These are phyloP conservation scores for Actenoides lindsayi DNA, from an alignment of 2,113 vertebrate genomes.

Conservation along the genomic window DNA sequence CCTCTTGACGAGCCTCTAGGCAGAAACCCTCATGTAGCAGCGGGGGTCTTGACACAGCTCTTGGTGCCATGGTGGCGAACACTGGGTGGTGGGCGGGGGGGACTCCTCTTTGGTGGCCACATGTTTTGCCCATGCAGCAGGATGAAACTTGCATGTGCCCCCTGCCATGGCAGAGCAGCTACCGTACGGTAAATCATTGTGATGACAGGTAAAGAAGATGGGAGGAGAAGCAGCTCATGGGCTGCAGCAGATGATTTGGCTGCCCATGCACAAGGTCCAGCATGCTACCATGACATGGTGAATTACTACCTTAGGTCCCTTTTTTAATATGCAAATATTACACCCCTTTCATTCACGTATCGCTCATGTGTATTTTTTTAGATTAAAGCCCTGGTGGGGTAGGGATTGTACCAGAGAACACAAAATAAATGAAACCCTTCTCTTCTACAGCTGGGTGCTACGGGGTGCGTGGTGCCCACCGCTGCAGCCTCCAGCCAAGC, in stretches of 20 bases:
- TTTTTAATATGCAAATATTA: background rate
- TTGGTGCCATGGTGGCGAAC: background rate
- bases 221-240: background rate
- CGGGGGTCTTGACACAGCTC: fast-evolving
- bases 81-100: background rate
- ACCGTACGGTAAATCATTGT: background rate
- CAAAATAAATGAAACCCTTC: background rate
- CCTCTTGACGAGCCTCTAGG: background rate
- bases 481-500: background rate
- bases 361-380: background rate
- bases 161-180: background rate
- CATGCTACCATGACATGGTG: background rate
- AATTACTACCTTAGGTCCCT: background rate
- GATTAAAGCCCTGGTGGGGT: background rate
- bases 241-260: background rate
- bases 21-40: background rate
- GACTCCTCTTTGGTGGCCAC: no score
- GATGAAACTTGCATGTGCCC: background rate
- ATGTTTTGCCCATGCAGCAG: background rate
- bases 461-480: fast-evolving
- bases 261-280: background rate
- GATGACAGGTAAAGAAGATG: background rate
- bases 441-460: background rate
- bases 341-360: background rate
- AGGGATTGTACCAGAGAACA: background rate